Percentiles rank a stretch among this genome's conserved stretches.
phyloP scores from a whole-genome alignment of 2,113 vertebrate genomes.

The Vireo altiloquus region DNA sequence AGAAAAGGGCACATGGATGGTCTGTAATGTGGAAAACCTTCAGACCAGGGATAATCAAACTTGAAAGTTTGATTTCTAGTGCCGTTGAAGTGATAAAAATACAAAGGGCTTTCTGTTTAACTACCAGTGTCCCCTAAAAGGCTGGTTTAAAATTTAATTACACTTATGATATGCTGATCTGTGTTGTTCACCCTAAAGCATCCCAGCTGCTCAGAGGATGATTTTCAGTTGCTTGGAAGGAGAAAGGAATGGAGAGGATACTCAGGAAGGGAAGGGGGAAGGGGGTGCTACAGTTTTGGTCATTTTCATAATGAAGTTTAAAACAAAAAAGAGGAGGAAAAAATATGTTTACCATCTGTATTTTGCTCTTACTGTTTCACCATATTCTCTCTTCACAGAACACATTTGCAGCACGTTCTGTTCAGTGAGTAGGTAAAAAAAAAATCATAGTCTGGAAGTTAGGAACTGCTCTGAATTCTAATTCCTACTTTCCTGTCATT shows the following conservation, averaged over 20 bases:
- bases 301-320: not conserved
- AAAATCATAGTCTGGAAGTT: not conserved
- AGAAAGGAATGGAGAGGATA: not conserved
- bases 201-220: not conserved
- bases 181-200: not conserved
- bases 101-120: not conserved
- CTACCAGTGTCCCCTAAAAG: not conserved
- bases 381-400: not conserved
- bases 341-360: not conserved
- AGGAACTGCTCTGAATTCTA: slow-evolving; percentile 26
- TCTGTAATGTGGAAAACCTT: not conserved
- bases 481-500: not conserved
- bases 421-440: slow-evolving; percentile 1
- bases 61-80: not conserved
- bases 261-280: not conserved
- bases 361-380: not conserved
- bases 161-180: not conserved
- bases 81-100: not conserved
- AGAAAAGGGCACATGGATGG: not conserved
- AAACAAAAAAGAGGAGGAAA: not conserved
- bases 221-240: not conserved
- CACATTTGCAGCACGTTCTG: not conserved
- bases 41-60: not conserved
- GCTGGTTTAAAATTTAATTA: slow-evolving; percentile 13
- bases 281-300: not conserved